These are phyloP conservation scores for Anguilla obscura DNA, from an alignment of 2,797 vertebrate species.

Conservation along the genomic window DNA sequence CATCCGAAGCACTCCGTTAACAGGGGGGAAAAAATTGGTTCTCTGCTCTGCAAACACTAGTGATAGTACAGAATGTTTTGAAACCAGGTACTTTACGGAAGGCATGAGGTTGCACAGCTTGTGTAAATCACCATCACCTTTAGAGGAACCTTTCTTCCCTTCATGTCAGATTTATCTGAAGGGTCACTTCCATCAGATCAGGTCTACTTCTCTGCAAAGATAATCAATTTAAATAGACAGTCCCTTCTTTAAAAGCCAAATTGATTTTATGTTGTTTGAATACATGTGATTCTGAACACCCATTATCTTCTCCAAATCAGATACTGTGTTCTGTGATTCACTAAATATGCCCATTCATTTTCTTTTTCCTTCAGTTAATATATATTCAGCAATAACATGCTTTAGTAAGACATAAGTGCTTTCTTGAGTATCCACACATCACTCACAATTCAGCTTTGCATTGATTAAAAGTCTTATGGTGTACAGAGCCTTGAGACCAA, in stretches of 20 bases:
- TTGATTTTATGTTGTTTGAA: slow-evolving; percentile 5
- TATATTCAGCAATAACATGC: not conserved
- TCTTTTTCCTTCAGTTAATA: not conserved
- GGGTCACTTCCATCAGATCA: slow-evolving; percentile 5
- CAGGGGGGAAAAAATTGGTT: not conserved
- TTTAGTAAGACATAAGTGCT: not conserved
- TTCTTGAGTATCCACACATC: not conserved
- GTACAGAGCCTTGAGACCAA: not conserved
- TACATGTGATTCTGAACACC: not conserved
- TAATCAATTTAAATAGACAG: not conserved
- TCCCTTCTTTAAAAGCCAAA: not conserved
- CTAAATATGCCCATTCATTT: not conserved
- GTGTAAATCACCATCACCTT: not conserved
- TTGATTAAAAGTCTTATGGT: not conserved
- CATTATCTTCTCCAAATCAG: not conserved
- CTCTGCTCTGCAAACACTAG: not conserved
- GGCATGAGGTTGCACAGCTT: not conserved
- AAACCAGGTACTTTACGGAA: not conserved
- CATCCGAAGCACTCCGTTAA: not conserved
- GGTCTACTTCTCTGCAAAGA: not conserved
- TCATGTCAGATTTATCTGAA: slow-evolving; percentile 20
- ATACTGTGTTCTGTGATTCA: not conserved
- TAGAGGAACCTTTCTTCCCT: not conserved
- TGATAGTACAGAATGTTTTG: not conserved
- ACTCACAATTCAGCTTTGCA: not conserved